phyloP scores from a whole-genome alignment of 2,888 invertebrate genomes.

The Psylliodes chrysocephalus region DNA sequence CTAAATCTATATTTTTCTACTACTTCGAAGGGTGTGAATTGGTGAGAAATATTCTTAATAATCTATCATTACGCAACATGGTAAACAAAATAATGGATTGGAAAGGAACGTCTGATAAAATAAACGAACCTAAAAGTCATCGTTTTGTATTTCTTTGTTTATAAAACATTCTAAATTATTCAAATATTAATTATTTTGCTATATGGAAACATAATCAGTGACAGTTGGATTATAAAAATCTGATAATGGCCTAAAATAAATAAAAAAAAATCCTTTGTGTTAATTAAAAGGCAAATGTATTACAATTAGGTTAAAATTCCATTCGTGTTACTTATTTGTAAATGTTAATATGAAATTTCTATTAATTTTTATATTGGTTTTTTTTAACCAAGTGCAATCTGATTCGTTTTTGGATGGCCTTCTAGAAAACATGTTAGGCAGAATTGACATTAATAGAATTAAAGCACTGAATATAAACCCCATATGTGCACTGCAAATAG shows the following conservation, averaged over 20 bases:
- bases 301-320: no score
- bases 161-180: no score
- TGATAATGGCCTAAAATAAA: not conserved
- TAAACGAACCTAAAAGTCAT: no score
- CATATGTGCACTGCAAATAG: not conserved
- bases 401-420: not conserved
- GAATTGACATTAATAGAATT: not conserved
- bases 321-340: not conserved
- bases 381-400: not conserved
- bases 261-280: not conserved
- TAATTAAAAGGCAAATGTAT: no score
- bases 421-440: not conserved
- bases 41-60: no score
- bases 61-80: no score
- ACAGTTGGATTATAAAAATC: conserved; percentile 6
- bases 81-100: no score
- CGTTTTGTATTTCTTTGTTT: no score
- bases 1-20: no score
- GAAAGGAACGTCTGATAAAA: no score
- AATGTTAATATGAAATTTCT: not conserved
- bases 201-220: not conserved
- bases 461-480: not conserved
- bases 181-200: not conserved
- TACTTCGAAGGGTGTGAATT: no score
- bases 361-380: not conserved